Base-by-base conservation (phyloP, 2,113 vertebrate genomes). In the Heliornis fulica region DNA sequence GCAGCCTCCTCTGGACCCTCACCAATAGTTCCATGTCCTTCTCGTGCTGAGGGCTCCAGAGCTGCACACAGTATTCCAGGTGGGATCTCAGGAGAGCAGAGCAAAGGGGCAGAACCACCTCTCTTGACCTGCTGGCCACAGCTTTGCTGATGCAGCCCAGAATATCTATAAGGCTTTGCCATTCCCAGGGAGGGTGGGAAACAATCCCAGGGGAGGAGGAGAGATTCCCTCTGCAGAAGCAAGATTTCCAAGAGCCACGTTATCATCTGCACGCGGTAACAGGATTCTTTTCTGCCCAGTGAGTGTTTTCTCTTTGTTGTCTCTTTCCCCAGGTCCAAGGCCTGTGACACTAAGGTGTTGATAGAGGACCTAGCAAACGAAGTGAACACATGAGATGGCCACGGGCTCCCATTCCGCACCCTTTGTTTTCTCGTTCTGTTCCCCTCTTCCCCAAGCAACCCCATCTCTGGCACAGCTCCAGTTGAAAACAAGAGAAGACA, bases 331-430 rank as follows among this genome's bases (percentile, higher is more conserved):
- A 99, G 99, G 95, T 99, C 98, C 79, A 99, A 99, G 98, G 98
- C 98, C 90, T 98, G 98, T 96, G 99, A 99, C 98, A 99, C 99
- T 48, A 99, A 99, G 98, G 98, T 99, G 83, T 98, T 99, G 94
- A 99, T 99, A 97, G 99, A 99, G 96, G 99, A 99, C 98, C 99
- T 99, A 95, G 99, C 99, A 8, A 99, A 99, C 15, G 99, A 99
- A 97, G 98, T 98, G 77, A 99, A 99, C 98, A 99, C 99, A 98
- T 99, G 99, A 99, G 98, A 95, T 74, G 91, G 78, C 86, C 82
- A 87, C 40, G 83, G 71, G 81, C 89, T 97, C 93, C 90, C 94
- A 77, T 95, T 95, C 97, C 68, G 23, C 96, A 88, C 93, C 96
- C 91, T 96, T 97, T 95, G 79, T 97, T 97, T 96, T 97, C 95